Evolutionary conservation across 2,797 vertebrate genomes (phyloP).

Genomic region (Eulemur mongoz): DNA sequence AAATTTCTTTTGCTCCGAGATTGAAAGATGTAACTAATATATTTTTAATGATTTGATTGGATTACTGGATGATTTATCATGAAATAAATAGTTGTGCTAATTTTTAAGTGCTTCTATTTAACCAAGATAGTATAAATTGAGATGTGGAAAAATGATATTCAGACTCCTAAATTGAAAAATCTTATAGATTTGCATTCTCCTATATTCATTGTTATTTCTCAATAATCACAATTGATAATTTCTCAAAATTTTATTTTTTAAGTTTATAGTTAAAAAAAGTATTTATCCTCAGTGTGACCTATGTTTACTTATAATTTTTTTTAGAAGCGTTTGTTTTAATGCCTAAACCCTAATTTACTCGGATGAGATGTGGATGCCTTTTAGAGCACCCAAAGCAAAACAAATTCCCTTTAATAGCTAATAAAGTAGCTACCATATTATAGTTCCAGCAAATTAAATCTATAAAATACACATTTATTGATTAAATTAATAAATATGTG

Average conservation of each 20-base stretch:
- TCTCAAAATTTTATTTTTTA: background rate
- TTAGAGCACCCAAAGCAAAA: slow-evolving; percentile 42
- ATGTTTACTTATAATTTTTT: slow-evolving; percentile 33
- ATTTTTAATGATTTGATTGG: background rate
- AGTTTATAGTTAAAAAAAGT: background rate
- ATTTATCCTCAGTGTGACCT: background rate
- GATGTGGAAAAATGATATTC: background rate
- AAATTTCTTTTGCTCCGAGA: background rate
- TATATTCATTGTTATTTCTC: background rate
- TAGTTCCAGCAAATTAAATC: slow-evolving; percentile 74
- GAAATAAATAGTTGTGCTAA: background rate
- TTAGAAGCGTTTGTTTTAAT: slow-evolving; percentile 45
- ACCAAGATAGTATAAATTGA: background rate
- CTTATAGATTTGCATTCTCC: background rate
- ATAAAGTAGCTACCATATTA: slow-evolving; percentile 47
- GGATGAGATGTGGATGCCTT: background rate
- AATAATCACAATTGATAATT: background rate
- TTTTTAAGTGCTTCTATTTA: slow-evolving; percentile 32
- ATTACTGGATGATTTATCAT: background rate
- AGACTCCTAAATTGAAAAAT: background rate
- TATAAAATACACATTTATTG: slow-evolving; percentile 77
- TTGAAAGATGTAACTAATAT: background rate
- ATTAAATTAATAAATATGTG: slow-evolving; percentile 77
- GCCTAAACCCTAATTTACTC: slow-evolving; percentile 29
- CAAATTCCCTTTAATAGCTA: slow-evolving; percentile 52